Evolutionary conservation across 92 coral and sea anemone species (phyloP).

Genomic region (Bergia sp.): DNA sequence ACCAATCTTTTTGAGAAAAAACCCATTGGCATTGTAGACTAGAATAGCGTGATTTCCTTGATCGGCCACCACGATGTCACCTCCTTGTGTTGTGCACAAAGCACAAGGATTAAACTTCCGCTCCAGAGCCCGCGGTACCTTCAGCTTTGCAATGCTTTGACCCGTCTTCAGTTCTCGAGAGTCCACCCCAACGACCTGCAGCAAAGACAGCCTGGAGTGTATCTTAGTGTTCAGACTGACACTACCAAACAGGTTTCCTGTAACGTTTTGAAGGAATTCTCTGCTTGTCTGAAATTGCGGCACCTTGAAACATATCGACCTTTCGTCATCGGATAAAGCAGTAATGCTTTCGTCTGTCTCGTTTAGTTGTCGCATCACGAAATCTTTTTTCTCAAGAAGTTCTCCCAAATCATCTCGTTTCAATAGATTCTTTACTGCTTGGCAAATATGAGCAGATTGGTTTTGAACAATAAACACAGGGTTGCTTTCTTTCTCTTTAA

Average conservation of each 20-base stretch:
- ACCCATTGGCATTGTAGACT: slow-evolving; percentile 66
- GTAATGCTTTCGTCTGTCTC: slow-evolving; percentile 65
- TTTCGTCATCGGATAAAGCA: slow-evolving; percentile 50
- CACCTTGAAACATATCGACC: slow-evolving; percentile 49
- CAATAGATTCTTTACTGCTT: slow-evolving; percentile 60
- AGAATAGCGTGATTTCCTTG: slow-evolving; percentile 75
- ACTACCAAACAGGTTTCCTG: slow-evolving; percentile 70
- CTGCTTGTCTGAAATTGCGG: slow-evolving; percentile 59
- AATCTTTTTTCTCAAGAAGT: slow-evolving; percentile 62
- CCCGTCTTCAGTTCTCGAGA: slow-evolving; percentile 71
- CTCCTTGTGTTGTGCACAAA: slow-evolving; percentile 47
- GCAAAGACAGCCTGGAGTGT: slow-evolving; percentile 27
- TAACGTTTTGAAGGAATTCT: slow-evolving; percentile 71
- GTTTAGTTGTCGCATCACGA: slow-evolving; percentile 62
- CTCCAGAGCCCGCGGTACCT: slow-evolving; percentile 60
- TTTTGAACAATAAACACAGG: slow-evolving; percentile 56
- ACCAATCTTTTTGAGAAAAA: slow-evolving; percentile 64
- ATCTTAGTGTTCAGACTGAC: slow-evolving; percentile 33
- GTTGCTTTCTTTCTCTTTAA: slow-evolving; percentile 59
- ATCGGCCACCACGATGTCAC: slow-evolving; percentile 63
- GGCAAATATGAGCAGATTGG: slow-evolving; percentile 58
- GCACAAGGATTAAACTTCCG: slow-evolving; percentile 75
- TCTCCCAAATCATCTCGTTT: slow-evolving; percentile 63
- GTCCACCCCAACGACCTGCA: slow-evolving; percentile 27
- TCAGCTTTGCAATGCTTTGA: slow-evolving; percentile 60